Conservation (phyloP, 2,888 invertebrate genomes). For the Chloromyia formosa region DNA sequence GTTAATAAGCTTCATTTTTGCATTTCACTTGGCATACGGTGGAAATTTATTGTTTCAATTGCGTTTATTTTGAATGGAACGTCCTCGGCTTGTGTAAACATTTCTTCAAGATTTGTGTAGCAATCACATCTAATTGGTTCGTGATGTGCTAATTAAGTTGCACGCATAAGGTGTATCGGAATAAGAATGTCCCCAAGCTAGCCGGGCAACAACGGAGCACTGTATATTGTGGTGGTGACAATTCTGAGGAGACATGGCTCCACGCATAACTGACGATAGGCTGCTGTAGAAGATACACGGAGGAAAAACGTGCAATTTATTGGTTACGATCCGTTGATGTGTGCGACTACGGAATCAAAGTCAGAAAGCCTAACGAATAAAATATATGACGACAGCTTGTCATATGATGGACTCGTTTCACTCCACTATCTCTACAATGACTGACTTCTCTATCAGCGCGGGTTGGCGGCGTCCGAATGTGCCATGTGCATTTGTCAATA, state of each 20-base stretch:
- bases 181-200: not conserved
- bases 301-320: slow-evolving; percentile 18
- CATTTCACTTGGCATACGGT: not conserved
- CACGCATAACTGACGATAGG: not conserved
- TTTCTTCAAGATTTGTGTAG: not conserved
- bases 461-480: slow-evolving; percentile 30
- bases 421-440: not conserved
- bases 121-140: slow-evolving; percentile 22
- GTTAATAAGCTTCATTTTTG: not conserved
- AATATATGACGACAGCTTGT: slow-evolving; percentile 33
- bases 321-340: not conserved
- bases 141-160: slow-evolving; percentile 31
- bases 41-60: too few species aligned
- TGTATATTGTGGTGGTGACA: not conserved
- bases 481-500: slow-evolving; percentile 33
- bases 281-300: slow-evolving; percentile 1
- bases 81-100: not conserved
- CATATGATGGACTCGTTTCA: slow-evolving; percentile 26
- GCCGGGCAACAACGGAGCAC: too few species aligned
- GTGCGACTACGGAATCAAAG: slow-evolving; percentile 13
- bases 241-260: not conserved
- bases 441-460: slow-evolving; percentile 2
- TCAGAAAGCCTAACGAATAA: slow-evolving; percentile 39
- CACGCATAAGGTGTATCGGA: slow-evolving; percentile 28
- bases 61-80: too few species aligned